A percentile compares a stretch with the other conserved stretches of the same genome.
Evolutionary conservation across 2,113 vertebrate species (phyloP).

Genomic region (Dicaeum eximium): DNA sequence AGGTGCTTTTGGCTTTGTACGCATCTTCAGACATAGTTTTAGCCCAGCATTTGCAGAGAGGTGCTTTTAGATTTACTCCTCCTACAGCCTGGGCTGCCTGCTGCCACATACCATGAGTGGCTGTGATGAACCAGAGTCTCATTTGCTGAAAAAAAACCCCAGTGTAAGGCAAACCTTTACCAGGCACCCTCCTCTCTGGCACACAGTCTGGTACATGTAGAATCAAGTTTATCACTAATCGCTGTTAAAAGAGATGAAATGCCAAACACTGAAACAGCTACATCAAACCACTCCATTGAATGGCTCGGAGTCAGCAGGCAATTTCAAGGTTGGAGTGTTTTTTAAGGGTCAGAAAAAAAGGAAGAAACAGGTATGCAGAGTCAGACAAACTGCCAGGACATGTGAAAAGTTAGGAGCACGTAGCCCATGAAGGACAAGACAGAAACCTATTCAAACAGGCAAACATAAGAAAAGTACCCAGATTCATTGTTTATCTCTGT

Average conservation of each 20-base stretch:
- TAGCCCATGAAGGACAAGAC: neutral
- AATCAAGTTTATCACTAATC: neutral
- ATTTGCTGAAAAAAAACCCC: neutral
- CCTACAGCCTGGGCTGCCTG: neutral
- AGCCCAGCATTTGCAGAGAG: neutral
- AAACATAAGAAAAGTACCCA: neutral
- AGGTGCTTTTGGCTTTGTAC: rapidly evolving
- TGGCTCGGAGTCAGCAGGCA: neutral
- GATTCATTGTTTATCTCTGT: neutral
- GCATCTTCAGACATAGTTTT: neutral
- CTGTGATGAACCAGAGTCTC: neutral
- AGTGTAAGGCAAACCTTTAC: neutral
- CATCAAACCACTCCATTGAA: neutral
- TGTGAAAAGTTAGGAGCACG: neutral
- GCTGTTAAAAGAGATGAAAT: neutral
- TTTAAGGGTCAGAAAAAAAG: neutral
- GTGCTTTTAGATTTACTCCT: neutral
- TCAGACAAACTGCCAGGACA: neutral
- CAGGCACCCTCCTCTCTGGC: neutral
- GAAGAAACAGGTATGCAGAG: neutral
- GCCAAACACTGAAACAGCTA: neutral
- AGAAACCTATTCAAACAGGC: neutral
- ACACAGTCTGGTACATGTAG: neutral
- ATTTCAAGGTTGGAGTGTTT: neutral
- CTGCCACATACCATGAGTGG: neutral